Base-by-base conservation (phyloP, 2,888 invertebrate species). In the Hololepta plana region DNA sequence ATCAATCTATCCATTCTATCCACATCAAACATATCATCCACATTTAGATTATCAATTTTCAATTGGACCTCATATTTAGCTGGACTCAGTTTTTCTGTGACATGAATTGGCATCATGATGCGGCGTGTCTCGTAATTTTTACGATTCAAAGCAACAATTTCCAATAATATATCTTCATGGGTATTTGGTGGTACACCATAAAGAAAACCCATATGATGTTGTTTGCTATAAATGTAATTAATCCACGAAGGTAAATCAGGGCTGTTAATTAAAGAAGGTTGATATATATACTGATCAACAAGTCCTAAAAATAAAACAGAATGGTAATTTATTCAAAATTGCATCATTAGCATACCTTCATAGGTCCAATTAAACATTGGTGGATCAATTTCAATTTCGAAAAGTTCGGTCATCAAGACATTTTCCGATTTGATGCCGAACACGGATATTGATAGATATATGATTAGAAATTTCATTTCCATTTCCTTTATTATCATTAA, bases 171-270 rank as follows among this genome's bases (percentile, higher is more conserved):
- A 25, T 61, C 59, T 7, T 55, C 56, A 17, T 42, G 41, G 17
- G 64, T 57, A 26, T 64, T 60, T 0, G 85, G 81, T 2, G 84
- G 77, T 1, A 82, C 82, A 1, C 88, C 88, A 42, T 81, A 88
- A 11, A 88, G 60, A 47, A 76, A 85, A 0, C 85, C 87, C 1
- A 69, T 67, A 38, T 72, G 72, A 40, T 79, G 72, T 32, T 69
- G 60, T n/a, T 69, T 63, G 39, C 82, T 84, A 48, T 80, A 84
- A 32, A 75, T 70, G 46, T 82, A 87, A 27, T 76, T 68, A 35
- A 88, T 69, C 88, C 88, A 88, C 3, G 70, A 59, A 1, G 88
- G 88, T 20, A 88, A 57, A 51, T 88, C 87, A 0, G 88, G 87
- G 35, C 76, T 72, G 35, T 74, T 70, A 26, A 68, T 49, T 30